phyloP scores from a whole-genome alignment of 2,797 vertebrate genomes.

The Myotis daubentonii region DNA sequence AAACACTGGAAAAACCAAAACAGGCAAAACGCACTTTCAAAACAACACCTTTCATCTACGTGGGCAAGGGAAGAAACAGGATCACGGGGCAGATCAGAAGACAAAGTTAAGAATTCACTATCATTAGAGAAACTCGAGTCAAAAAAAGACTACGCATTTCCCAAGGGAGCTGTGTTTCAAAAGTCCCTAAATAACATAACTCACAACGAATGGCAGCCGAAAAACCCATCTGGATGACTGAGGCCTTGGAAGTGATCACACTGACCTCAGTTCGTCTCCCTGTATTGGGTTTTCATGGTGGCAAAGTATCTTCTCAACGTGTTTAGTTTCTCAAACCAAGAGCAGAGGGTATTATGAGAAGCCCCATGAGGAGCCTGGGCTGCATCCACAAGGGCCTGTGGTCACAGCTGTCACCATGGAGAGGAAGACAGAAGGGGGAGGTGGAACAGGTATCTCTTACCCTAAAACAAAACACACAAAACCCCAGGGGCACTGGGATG shows the following conservation, averaged over 20 bases:
- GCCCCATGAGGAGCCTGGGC: neutral
- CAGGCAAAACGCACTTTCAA: constrained; percentile 48
- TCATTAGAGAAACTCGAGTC: constrained; percentile 52
- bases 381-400: neutral
- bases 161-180: neutral
- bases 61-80: neutral
- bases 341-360: neutral
- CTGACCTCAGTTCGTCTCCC: neutral
- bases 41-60: constrained; percentile 47
- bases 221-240: neutral
- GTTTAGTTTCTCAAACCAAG: constrained; percentile 19
- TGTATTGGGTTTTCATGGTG: neutral
- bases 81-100: neutral
- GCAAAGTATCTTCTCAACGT: neutral
- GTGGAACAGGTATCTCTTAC: neutral
- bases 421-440: neutral
- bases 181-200: constrained; percentile 35
- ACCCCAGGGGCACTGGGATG: neutral
- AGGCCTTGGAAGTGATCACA: neutral
- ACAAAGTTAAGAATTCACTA: constrained; percentile 27
- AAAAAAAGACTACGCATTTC: constrained; percentile 33
- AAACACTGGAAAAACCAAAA: constrained; percentile 64
- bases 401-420: neutral
- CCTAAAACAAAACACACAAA: constrained; percentile 46
- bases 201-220: neutral